Conservation (phyloP, 2,113 vertebrate species). For the Anser brachyrhynchus region DNA sequence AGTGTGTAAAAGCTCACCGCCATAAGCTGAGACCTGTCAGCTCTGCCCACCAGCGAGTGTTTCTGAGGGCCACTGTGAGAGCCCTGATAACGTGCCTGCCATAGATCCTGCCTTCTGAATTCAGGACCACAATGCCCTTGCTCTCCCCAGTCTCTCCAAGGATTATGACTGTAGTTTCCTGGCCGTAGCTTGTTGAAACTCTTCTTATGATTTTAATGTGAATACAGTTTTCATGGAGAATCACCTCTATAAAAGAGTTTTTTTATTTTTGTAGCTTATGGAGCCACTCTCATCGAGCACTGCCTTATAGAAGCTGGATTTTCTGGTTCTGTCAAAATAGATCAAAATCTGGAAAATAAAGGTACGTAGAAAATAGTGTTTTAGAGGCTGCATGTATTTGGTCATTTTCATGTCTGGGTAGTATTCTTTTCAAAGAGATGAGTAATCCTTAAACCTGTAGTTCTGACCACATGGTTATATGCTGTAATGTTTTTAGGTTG, state of each 20-base stretch:
- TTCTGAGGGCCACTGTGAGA: background rate
- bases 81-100: no score
- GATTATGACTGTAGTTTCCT: background rate
- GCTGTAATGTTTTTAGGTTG: background rate
- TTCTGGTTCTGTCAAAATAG: conserved; percentile 82
- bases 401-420: background rate
- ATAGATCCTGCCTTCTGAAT: background rate
- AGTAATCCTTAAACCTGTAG: background rate
- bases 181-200: background rate
- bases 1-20: background rate
- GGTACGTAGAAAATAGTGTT: conserved; percentile 49
- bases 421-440: background rate
- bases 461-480: background rate
- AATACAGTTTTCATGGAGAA: no score
- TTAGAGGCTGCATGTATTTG: background rate
- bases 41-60: background rate
- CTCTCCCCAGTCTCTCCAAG: background rate
- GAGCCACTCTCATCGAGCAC: conserved; percentile 93
- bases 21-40: background rate
- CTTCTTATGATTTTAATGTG: background rate
- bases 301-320: conserved; percentile 90
- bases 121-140: rapidly evolving
- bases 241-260: background rate
- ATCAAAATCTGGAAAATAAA: conserved; percentile 79
- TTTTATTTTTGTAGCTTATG: conserved; percentile 82